Base-by-base conservation (phyloP, 2,888 invertebrate species). In the Malthinus flaveolus region DNA sequence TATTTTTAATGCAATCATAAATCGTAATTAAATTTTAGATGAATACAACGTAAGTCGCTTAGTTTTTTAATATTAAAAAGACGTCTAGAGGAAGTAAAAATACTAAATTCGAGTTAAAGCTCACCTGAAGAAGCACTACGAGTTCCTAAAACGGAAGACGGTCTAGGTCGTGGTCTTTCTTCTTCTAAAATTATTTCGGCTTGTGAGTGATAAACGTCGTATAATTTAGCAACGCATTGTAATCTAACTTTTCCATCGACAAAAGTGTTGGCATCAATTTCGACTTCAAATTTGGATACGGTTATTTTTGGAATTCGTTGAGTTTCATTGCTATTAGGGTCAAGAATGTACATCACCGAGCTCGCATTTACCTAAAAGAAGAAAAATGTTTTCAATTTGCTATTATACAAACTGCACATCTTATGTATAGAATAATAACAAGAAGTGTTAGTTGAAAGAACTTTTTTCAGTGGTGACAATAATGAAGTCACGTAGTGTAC, bases 81-180 rank as follows among this genome's bases (percentile, higher is more conserved):
- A 13, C 12, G 1, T 44, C 10, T 7, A 15, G 4, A 15, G 15
- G 23, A 3, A 31, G 15, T 45, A 9, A 1, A 15, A 45, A 15
- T n/a, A 13, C 3, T 37, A 23, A 4, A 9, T 23, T 11, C 67
- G 66, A 68, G 10, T 11, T 44, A 42, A 42, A 11, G 34, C 15
- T 58, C 62, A 69, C 69, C 68, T 61, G 66, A 60, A 31, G 66
- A 59, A 37, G 64, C 52, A 58, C 65, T 65, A 10, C 66, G 46
- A 32, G 88, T 88, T 68, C 88, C 88, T 68, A 89, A 79, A 68
- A 90, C 89, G 56, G 89, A 88, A 61, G 89, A 89, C 68, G 89
- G 85, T 78, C 88, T 84, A 68, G 89, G 85, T 77, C 87, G 83
- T 57, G 90, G 89, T 71, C 86, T 85, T 77, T 89, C 89, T 80